Base-by-base conservation (phyloP, 2,113 vertebrate species). In the Capreolus pygargus region DNA sequence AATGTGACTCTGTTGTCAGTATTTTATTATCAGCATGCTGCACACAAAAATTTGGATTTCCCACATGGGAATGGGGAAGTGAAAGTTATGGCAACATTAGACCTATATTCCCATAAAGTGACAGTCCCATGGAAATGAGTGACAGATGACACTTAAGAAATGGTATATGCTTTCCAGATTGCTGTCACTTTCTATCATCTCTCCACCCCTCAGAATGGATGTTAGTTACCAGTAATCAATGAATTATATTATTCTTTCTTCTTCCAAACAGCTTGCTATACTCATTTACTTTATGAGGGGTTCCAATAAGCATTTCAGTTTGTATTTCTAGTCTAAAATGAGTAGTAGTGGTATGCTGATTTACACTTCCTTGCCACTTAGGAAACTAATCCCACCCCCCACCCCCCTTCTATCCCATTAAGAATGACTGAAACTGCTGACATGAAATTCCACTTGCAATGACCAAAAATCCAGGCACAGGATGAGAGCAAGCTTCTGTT, bases 1-100 rank as follows among this genome's bases (percentile, higher is more conserved):
- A 89, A 91, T 55, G 21, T 57, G 4, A 88, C 85, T 76, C 86
- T 93, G 52, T 61, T 97, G 70, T 55, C 13, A 92, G 13, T 61
- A 92, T 86, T 86, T 89, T 83, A 84, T 9, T 95, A 92, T 39
- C 36, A 91, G 54, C 6, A 47, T 25, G 45, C 0, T 10, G 1
- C 23, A 91, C 27, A 86, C 25, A 95, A 93, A 94, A 89, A 55
- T 43, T 28, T 78, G n/a, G 21, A 84, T 86, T 86, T 96, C 81
- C 86, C 78, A 17, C 67, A 33, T 8, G 12, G 19, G 28, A 67
- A 7, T 60, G 43, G 25, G 39, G 84, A 92, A 97, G 55, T 45
- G 21, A 19, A 85, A 84, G 67, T 54, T 17, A 74, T 3, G 15
- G 50, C 67, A 95, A 82, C 23, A 89, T 86, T 67, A 89, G 55